Evolutionary conservation across 2,797 vertebrate species (phyloP), one percentile per base, ranked within the genome.

Genomic region (Gallinago nigripennis): DNA sequence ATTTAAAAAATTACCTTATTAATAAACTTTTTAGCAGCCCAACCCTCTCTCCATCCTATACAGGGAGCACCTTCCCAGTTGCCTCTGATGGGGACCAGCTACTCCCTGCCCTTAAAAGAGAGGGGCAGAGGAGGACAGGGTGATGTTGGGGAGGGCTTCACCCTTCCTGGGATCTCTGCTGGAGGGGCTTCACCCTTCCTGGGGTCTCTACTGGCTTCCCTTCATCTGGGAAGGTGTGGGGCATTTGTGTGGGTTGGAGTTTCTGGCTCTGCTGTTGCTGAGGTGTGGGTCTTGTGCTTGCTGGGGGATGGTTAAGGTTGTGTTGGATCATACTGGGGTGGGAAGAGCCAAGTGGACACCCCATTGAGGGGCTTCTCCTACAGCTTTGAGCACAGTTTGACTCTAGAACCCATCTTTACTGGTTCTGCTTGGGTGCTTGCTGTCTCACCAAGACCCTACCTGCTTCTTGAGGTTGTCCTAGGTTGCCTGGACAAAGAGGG

Each of bases 121-220:
- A 1, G 1, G 33, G 17, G 24, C 3, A 48, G 33, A 41, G 46
- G 3, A 50, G 14, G 16, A 9, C 1, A 12, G 20, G 5, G 25
- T 9, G 30, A 6, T 63, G 5, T 0, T 72, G 12, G 41, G 41
- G 41, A 8, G 17, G 8, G 37, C 3, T 33, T 53, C 2, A 3
- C 2, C 5, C 0, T 31, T 5, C 1, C 0, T 30, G 19, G 4
- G 11, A 14, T 15, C 0, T 17, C 11, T 58, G 56, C 6, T 43
- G 19, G 23, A 27, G 30, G n/a, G 4, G 37, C 3, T 33, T 53
- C 2, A 3, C 3, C 4, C 0, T 31, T 5, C 1, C 0, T 30
- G 19, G 4, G 11, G 16, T 15, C 0, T 17, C 11, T 58, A 56
- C 6, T 43, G 30, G 30, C 11, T 86, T 21, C 4, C 8, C 27